phyloP scores from a whole-genome alignment of 2,888 invertebrate species.

The Sesia bembeciformis region DNA sequence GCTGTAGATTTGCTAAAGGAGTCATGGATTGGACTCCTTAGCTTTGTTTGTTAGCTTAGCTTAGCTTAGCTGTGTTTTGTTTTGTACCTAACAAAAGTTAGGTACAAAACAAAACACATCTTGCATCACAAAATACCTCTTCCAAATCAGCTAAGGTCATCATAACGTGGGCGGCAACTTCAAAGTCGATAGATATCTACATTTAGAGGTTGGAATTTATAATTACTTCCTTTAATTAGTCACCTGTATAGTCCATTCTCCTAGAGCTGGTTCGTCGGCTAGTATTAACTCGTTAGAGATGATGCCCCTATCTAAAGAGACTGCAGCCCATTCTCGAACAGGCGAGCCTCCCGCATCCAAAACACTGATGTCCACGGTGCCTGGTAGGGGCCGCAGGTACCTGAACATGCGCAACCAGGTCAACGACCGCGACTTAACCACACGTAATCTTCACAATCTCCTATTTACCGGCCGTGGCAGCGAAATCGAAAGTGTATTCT shows the following conservation, averaged over 20 bases:
- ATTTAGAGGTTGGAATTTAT: not conserved
- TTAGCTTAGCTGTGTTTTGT: too few species aligned
- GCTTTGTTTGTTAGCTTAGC: too few species aligned
- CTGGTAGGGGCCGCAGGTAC: constrained; percentile 52
- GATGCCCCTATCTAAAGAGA: constrained; percentile 81
- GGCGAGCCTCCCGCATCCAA: constrained; percentile 77
- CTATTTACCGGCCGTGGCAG: constrained; percentile 34
- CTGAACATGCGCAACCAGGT: constrained; percentile 33
- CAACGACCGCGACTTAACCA: constrained; percentile 47
- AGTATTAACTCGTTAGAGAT: constrained; percentile 84
- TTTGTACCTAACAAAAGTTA: too few species aligned
- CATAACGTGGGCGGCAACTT: not conserved
- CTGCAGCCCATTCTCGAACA: constrained; percentile 85
- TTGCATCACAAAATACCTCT: too few species aligned
- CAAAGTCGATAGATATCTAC: not conserved
- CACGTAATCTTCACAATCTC: constrained; percentile 57
- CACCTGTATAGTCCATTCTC: constrained; percentile 88
- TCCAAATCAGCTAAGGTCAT: not conserved
- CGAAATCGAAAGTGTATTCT: constrained; percentile 51
- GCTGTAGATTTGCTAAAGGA: too few species aligned
- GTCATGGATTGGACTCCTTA: too few species aligned
- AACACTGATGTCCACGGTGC: constrained; percentile 50
- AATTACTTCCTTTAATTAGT: not conserved
- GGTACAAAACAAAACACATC: too few species aligned
- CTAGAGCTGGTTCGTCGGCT: constrained; percentile 88